Evolutionary conservation across 92 coral and sea anemone species (phyloP), one percentile per base, ranked within the genome.

Genomic region (Nematostella vectensis): DNA sequence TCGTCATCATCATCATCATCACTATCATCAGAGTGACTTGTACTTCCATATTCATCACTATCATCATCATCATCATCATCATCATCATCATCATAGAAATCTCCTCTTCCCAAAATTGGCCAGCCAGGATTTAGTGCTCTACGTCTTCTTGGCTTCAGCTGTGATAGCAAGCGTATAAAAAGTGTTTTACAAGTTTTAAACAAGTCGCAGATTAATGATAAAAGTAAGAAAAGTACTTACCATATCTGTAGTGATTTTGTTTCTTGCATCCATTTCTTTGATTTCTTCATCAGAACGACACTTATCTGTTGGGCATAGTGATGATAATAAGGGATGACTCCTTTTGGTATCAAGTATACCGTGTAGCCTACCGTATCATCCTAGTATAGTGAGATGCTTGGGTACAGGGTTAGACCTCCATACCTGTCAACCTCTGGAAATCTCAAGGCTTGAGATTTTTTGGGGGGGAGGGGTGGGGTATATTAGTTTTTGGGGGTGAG

Each of bases 241-340:
- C 97, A 89, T 89, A 21, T 81, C 97, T 19, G 75, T 55, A 21
- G 97, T 85, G n/a, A 89, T 89, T 55, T 85, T 85, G 58, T 89
- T 89, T 40, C 65, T 85, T 22, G 80, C 77, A 54, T 89, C 87
- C 95, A 89, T 85, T 67, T 81, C 84, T 59, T 72, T 81, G 1
- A 85, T 50, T 53, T 89, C 97, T 17, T 85, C 87, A 4, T 76
- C 89, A 23, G 87, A 48, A 12, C 95, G 66, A 19, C 70, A 57
- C 59, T 74, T 81, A 20, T 78, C 97, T 89, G 50, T 38, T n/a
- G n/a, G n/a, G n/a, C n/a, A 26, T 29, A 33, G 30, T 9, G 51
- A n/a, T n/a, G n/a, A n/a, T n/a, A n/a, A n/a, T n/a, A n/a, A n/a
- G n/a, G n/a, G n/a, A n/a, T n/a, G n/a, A n/a, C n/a, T n/a, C n/a